Percentiles rank a stretch among this genome's conserved stretches.
These are phyloP conservation scores for Pomacea canaliculata DNA, from an alignment of 2,888 invertebrate species.

Conservation along the genomic window DNA sequence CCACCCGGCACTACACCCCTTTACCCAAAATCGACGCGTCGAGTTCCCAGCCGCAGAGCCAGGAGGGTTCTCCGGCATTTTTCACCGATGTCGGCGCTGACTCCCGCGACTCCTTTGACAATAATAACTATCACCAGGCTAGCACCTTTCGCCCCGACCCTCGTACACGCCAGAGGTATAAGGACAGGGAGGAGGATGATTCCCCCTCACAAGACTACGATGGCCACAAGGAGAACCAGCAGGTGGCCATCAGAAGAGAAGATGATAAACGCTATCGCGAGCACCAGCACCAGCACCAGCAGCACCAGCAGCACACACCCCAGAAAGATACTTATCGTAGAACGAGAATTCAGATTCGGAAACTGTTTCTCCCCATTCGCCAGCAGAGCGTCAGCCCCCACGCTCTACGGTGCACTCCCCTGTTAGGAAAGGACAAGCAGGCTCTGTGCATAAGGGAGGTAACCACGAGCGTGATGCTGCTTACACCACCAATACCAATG, in stretches of 20 bases:
- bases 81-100: constrained; percentile 1
- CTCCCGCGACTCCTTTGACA: background rate
- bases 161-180: background rate
- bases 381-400: background rate
- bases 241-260: constrained; percentile 8
- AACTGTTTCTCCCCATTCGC: background rate
- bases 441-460: background rate
- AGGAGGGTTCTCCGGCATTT: constrained; percentile 6
- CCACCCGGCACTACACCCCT: constrained; percentile 17
- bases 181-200: background rate
- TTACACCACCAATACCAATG: constrained; percentile 50
- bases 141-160: background rate
- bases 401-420: background rate
- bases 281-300: background rate
- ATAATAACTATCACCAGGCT: background rate
- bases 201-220: background rate
- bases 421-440: background rate
- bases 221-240: background rate
- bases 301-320: background rate
- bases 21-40: constrained; percentile 12
- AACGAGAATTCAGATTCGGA: constrained; percentile 2
- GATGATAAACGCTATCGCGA: background rate
- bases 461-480: constrained; percentile 31
- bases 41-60: background rate
- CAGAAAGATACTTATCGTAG: background rate